Conservation (phyloP, 1,140 invertebrate species). For the Anthonomus grandis region DNA sequence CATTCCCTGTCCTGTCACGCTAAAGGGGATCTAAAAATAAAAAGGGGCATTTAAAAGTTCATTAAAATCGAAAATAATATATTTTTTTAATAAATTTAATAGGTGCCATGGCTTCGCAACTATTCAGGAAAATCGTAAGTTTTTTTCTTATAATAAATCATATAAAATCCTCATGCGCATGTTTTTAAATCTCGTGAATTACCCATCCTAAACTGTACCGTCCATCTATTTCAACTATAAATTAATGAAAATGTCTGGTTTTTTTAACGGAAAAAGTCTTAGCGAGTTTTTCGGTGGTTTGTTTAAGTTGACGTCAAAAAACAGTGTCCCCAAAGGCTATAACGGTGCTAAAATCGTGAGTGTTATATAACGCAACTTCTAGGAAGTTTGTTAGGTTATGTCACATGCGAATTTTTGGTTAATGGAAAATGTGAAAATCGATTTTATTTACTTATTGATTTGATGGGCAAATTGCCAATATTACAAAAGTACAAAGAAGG, state of each 20-base stretch:
- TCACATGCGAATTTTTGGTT: slow-evolving; percentile 24
- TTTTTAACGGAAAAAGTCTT: slow-evolving; percentile 20
- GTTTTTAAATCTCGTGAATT: background rate
- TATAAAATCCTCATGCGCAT: slow-evolving; percentile 1
- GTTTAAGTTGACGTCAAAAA: slow-evolving; percentile 16
- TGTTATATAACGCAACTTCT: slow-evolving; percentile 34
- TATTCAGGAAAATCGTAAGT: slow-evolving; percentile 34
- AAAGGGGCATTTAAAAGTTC: background rate
- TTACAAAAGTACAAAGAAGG: background rate
- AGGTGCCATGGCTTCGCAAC: slow-evolving; percentile 27
- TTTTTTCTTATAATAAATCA: no score
- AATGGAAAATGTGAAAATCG: no score
- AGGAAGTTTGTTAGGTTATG: slow-evolving; percentile 30
- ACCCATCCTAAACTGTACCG: background rate
- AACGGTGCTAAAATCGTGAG: slow-evolving; percentile 30
- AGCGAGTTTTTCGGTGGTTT: slow-evolving; percentile 17
- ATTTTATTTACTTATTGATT: no score
- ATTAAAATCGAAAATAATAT: background rate
- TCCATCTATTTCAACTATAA: background rate
- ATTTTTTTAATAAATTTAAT: no score
- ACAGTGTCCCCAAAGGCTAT: slow-evolving; percentile 3
- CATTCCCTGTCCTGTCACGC: no score
- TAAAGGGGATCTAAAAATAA: slow-evolving; percentile 8
- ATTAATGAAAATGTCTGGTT: slow-evolving; percentile 19
- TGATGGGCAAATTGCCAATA: background rate